Base-by-base conservation (phyloP, 2,888 invertebrate species). In the Pyrochroa serraticornis region DNA sequence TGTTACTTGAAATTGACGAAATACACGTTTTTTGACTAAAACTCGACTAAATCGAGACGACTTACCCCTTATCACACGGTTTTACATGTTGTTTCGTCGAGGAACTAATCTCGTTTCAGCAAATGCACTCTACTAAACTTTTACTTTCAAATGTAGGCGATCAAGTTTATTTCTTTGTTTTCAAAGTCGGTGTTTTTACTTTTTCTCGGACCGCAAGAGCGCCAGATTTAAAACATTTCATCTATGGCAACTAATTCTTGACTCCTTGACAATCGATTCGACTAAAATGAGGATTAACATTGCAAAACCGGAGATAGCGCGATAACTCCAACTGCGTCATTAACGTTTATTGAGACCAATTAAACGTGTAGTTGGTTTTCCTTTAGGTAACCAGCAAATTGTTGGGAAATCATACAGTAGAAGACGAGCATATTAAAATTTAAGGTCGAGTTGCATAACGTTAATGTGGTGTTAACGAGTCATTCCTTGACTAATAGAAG, bases 81-180 rank as follows among this genome's bases (percentile, higher is more conserved):
- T 52, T 52, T 51, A 55, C 59, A 60, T 61, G 43, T 58, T 63
- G 57, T 51, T 59, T 54, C 58, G 53, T 47, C 49, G 50, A 58
- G 51, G 53, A 60, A 60, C 63, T 60, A 62, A 54, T 60, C 62
- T 61, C 54, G 60, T 62, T 57, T 57, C 52, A 52, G 59, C 38
- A 48, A 60, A 52, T 62, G 64, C 62, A 68, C 65, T 70, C 68
- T 62, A 63, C 61, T 51, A 53, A 66, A 77, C 77, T 78, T 77
- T 78, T 77, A 77, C 77, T 78, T 78, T 77, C 75, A 72, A 72
- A 74, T 73, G 76, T 77, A 76, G 75, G 77, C 76, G 76, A 74
- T 67, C 72, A 66, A 70, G 71, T 74, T 75, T 72, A 71, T 71
- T 73, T 73, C 73, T 76, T 76, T 75, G 73, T 74, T 70, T 75